Evolutionary conservation across 30 jellyfish, hydroid and myxozoan genomes (phyloP).

Genomic region (Nemopilema nomurai): DNA sequence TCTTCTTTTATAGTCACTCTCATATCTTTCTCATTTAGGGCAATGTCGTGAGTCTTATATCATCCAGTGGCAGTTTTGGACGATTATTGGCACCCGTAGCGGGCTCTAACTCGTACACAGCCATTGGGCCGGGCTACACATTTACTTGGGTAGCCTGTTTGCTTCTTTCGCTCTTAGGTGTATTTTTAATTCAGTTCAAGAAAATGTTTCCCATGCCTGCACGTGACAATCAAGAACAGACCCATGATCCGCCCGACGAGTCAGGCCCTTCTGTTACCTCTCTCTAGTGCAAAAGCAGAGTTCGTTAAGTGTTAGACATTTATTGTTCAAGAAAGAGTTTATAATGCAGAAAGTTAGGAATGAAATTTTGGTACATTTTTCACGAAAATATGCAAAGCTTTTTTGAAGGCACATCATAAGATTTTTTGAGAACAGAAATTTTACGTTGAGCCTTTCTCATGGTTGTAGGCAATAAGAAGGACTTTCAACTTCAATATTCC

Average conservation of each 20-base stretch:
- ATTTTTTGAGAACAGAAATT: too few species aligned
- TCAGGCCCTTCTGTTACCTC: not conserved
- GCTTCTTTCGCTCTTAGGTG: not conserved
- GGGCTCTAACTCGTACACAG: slow-evolving; percentile 42
- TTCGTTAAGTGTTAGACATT: too few species aligned
- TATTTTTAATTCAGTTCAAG: not conserved
- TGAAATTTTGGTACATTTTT: too few species aligned
- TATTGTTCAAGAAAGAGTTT: too few species aligned
- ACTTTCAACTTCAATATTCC: too few species aligned
- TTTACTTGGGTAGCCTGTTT: slow-evolving; percentile 21
- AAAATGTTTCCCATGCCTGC: not conserved
- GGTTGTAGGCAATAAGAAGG: too few species aligned
- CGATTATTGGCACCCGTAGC: slow-evolving; percentile 53
- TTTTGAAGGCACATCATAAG: too few species aligned
- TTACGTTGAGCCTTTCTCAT: too few species aligned
- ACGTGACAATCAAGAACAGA: not conserved
- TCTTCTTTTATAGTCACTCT: not conserved
- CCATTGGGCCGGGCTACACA: slow-evolving; percentile 56
- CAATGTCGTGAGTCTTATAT: slow-evolving; percentile 31
- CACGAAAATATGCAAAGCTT: too few species aligned
- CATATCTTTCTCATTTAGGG: slow-evolving; percentile 8
- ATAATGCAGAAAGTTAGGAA: too few species aligned
- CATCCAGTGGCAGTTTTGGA: slow-evolving; percentile 53
- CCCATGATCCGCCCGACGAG: not conserved
- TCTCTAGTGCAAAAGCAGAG: not conserved